These are phyloP conservation scores for Ardeotis arabs DNA, from an alignment of 2,113 vertebrate species.

Conservation along the genomic window DNA sequence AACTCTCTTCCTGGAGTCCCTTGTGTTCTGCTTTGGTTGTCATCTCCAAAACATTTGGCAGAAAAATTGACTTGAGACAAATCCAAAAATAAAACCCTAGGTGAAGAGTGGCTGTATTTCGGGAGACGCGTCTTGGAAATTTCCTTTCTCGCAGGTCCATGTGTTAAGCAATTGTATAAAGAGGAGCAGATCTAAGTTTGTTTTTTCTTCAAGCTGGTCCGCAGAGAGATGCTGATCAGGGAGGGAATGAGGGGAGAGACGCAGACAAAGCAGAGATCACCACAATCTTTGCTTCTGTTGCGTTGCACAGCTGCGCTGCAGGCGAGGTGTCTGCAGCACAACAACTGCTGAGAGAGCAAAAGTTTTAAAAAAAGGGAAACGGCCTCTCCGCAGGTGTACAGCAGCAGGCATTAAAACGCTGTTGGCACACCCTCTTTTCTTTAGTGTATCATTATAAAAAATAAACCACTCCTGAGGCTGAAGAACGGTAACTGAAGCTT, in stretches of 20 bases:
- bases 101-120: background rate
- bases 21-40: background rate
- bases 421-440: background rate
- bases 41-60: background rate
- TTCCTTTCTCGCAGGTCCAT: background rate
- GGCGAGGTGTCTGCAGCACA: background rate
- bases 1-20: background rate
- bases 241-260: background rate
- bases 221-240: background rate
- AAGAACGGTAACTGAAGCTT: background rate
- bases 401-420: accelerated
- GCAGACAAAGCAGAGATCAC: accelerated
- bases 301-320: background rate
- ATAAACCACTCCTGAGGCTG: background rate
- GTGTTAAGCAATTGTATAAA: background rate
- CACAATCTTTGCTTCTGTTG: background rate
- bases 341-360: background rate
- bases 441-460: background rate
- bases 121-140: background rate
- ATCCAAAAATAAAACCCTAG: background rate
- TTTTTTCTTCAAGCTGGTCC: background rate
- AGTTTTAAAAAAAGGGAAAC: no score
- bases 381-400: background rate
- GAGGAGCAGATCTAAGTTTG: background rate
- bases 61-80: background rate